phyloP scores from a whole-genome alignment of 2,113 vertebrate species.

The Mystacornis crossleyi region DNA sequence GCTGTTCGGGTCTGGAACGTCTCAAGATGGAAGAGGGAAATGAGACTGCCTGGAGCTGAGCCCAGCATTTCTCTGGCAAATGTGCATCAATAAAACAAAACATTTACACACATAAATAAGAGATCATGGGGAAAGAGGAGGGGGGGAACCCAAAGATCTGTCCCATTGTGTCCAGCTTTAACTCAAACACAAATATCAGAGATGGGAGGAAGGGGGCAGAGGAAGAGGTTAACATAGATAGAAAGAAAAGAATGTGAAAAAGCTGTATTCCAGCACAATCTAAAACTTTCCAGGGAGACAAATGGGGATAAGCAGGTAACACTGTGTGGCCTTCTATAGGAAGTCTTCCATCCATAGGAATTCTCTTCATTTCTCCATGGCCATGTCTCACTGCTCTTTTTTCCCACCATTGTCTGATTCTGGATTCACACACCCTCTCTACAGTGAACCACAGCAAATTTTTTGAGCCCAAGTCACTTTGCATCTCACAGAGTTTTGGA shows the following conservation, averaged over 20 bases:
- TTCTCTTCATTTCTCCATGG: not conserved
- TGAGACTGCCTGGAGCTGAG: not conserved
- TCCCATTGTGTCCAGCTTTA: not conserved
- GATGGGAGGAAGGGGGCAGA: not conserved
- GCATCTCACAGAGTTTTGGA: not conserved
- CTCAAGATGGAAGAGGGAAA: constrained; percentile 39
- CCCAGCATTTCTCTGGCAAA: constrained; percentile 40
- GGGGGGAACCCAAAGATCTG: not conserved
- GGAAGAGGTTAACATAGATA: not conserved
- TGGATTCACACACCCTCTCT: not conserved
- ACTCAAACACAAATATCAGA: not conserved
- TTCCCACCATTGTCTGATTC: not conserved
- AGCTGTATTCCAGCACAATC: not conserved
- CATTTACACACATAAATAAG: constrained; percentile 44
- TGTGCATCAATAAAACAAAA: constrained; percentile 44
- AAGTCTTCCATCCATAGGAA: not conserved
- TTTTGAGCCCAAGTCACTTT: not conserved
- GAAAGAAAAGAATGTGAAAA: not conserved
- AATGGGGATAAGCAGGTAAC: not conserved
- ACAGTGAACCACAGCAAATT: not conserved
- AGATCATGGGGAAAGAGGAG: not conserved
- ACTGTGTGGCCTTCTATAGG: constrained; percentile 13
- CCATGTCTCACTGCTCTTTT: not conserved
- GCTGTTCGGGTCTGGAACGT: constrained; percentile 2
- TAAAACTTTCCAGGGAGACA: not conserved